phyloP scores from a whole-genome alignment of 2,113 vertebrate genomes.

The Cinclus cinclus region DNA sequence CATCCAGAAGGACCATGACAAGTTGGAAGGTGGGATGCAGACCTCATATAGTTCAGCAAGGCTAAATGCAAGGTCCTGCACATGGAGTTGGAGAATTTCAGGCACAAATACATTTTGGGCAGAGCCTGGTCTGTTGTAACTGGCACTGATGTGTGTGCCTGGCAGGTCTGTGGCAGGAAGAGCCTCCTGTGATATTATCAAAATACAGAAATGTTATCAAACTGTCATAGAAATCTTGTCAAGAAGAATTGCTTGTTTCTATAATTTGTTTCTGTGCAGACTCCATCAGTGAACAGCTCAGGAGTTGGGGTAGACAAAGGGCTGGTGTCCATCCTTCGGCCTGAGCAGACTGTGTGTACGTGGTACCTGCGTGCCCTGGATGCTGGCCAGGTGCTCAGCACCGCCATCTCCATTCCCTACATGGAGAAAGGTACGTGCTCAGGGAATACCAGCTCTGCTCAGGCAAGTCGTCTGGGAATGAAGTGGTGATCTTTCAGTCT shows the following conservation, averaged over 20 bases:
- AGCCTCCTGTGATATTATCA: neutral
- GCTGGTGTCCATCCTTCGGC: constrained; percentile 80
- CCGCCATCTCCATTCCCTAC: constrained; percentile 84
- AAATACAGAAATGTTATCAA: neutral
- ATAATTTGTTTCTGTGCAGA: constrained; percentile 39
- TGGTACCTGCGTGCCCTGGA: constrained; percentile 79
- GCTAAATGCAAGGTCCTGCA: neutral
- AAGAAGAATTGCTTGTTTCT: neutral
- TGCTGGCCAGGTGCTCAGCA: constrained; percentile 67
- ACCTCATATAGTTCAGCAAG: neutral
- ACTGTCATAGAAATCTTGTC: neutral
- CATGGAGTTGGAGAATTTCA: neutral
- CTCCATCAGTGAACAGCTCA: constrained; percentile 59
- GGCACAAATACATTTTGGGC: neutral
- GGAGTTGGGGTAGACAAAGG: constrained; percentile 79
- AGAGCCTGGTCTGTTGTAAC: neutral
- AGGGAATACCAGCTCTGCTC: neutral
- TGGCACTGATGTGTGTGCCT: neutral
- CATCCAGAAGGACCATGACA: neutral
- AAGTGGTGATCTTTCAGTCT: neutral
- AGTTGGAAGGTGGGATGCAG: neutral
- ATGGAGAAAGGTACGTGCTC: constrained; percentile 74
- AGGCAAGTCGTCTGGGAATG: neutral
- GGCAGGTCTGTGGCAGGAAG: neutral
- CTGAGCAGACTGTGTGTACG: constrained; percentile 70